Conservation (phyloP, 2,888 invertebrate genomes). For the Brenthis daphne region DNA sequence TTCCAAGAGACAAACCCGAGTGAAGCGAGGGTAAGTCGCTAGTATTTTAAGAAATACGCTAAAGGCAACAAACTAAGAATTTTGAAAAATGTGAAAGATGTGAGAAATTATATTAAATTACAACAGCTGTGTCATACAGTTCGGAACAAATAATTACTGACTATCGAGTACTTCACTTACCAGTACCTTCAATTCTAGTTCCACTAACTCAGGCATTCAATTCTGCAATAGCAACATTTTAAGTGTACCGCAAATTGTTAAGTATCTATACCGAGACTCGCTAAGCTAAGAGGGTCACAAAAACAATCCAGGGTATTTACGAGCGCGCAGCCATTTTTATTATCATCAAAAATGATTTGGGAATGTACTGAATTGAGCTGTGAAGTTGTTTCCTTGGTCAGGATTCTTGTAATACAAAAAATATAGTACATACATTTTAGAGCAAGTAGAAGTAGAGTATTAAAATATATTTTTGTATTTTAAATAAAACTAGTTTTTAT, state of each 20-base stretch:
- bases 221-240: constrained; percentile 1
- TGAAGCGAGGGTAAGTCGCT: too few relatives aligned
- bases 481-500: too few relatives aligned
- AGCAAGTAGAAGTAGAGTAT: background rate
- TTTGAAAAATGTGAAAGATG: too few relatives aligned
- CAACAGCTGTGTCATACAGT: background rate
- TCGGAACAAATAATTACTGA: background rate
- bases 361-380: constrained; percentile 2
- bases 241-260: constrained; percentile 38
- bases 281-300: constrained; percentile 38
- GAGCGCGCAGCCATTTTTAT: constrained; percentile 36
- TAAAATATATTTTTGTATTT: too few relatives aligned
- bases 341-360: constrained; percentile 18
- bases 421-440: background rate
- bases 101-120: background rate
- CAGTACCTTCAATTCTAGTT: background rate
- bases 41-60: too few relatives aligned
- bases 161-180: background rate
- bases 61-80: too few relatives aligned
- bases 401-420: background rate
- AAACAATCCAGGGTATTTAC: constrained; percentile 53
- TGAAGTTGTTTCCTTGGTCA: background rate
- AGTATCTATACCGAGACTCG: constrained; percentile 32
- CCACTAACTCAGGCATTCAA: background rate
- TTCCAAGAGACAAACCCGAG: too few relatives aligned